Base-by-base conservation (phyloP, 2,113 vertebrate species). In the Tychaedon coryphoeus region DNA sequence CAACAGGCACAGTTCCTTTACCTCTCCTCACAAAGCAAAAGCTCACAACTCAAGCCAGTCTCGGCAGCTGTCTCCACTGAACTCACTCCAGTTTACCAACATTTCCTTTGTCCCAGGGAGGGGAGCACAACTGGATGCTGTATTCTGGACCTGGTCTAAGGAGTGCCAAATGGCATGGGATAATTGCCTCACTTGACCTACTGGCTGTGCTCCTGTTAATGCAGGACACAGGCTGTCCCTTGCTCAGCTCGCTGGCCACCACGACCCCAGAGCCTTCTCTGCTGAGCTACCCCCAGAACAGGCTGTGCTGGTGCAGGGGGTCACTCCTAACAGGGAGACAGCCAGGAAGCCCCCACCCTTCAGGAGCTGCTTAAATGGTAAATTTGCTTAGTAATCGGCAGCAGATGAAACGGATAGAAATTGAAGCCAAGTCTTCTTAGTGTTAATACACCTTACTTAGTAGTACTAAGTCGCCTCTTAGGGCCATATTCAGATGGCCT, bases 361-460 rank as follows among this genome's bases (percentile, higher is more conserved):
- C 28, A 67, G 56, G 16, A 88, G 58, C 71, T 71, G 67, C 76
- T 88, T 36, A 82, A 88, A 93, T 25, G 33, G 82, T 29, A 93
- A 94, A 90, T 92, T 96, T 96, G 94, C 91, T 94, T 92, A 86
- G 88, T 81, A 94, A 93, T 51, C 60, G 11, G 67, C 91, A 88
- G 92, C 82, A 94, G 86, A 92, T 70, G 61, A 97, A 97, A 96
- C 86, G 65, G 92, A 93, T 78, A 47, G 91, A 93, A 97, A 95
- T 71, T 28, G 69, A 86, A 97, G 95, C 96, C 96, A 95, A 96
- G 96, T 88, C 95, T 67, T 94, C 96, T 97, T 97, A 97, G 96
- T 94, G 95, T 86, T 97, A 97, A 97, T 97, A 73, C 96, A 97
- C 92, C 94, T 96, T 97, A 97, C 94, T 97, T 97, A 97, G 94